phyloP scores from a whole-genome alignment of 2,888 invertebrate species.

The Subacronicta megacephala region DNA sequence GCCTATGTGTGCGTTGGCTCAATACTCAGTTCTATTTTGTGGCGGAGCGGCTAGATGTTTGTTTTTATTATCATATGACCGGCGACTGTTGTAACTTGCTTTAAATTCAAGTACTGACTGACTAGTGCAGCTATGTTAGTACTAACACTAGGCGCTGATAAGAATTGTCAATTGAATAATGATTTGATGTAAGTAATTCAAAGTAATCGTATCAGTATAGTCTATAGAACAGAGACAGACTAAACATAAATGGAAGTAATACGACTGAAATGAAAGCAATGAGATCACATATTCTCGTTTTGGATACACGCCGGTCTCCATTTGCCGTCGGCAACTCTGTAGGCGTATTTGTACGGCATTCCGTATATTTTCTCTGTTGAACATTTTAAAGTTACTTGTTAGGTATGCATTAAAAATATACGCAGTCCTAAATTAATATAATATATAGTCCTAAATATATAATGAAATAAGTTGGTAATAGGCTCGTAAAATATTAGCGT shows the following conservation, averaged over 20 bases:
- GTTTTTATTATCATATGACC: slow-evolving; percentile 89
- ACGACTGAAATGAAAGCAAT: slow-evolving; percentile 1
- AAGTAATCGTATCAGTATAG: not conserved
- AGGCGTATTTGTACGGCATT: slow-evolving; percentile 65
- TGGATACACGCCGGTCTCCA: slow-evolving; percentile 25
- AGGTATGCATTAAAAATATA: too few relatives aligned
- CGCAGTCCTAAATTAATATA: too few relatives aligned
- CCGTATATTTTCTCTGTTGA: slow-evolving; percentile 22
- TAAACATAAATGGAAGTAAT: not conserved
- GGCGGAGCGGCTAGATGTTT: slow-evolving; percentile 86
- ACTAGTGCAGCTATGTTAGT: slow-evolving; percentile 18
- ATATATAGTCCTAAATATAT: too few relatives aligned
- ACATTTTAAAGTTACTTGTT: slow-evolving; percentile 9
- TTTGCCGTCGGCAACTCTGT: slow-evolving; percentile 61
- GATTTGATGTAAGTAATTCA: slow-evolving; percentile 1
- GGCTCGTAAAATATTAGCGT: not conserved
- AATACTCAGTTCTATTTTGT: slow-evolving; percentile 88
- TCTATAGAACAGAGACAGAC: not conserved
- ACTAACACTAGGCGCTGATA: slow-evolving; percentile 16
- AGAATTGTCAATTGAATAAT: slow-evolving; percentile 19
- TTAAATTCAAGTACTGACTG: slow-evolving; percentile 52
- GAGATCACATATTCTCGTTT: slow-evolving; percentile 4
- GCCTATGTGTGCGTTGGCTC: slow-evolving; percentile 83
- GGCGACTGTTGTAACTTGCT: slow-evolving; percentile 75
- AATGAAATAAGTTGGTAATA: not conserved